A percentile compares a stretch with the other conserved stretches of the same genome.
phyloP scores from a whole-genome alignment of 2,113 vertebrate species.

The Bubalus kerabau region DNA sequence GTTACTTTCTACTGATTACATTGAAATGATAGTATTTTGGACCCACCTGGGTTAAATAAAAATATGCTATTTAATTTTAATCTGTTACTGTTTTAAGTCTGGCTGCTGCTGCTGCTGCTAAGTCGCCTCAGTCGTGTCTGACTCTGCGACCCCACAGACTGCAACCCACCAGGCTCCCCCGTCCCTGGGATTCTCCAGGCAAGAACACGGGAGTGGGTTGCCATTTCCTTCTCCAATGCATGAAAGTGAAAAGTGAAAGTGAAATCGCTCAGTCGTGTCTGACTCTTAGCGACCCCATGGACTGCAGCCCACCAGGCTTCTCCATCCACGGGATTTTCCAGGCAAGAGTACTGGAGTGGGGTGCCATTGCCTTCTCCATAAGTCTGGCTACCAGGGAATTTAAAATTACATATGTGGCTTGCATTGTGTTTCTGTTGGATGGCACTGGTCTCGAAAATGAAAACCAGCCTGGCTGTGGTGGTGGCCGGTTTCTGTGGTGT shows the following conservation, averaged over 20 bases:
- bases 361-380: background rate
- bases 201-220: too few relatives aligned
- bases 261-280: too few relatives aligned
- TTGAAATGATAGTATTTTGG: slow-evolving; percentile 59
- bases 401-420: background rate
- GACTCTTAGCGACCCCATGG: too few relatives aligned
- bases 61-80: slow-evolving; percentile 54
- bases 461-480: background rate
- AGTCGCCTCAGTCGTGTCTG: too few relatives aligned
- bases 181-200: too few relatives aligned
- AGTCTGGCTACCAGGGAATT: background rate
- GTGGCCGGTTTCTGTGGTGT: background rate
- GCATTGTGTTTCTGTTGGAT: background rate
- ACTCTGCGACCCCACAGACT: too few relatives aligned
- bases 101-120: background rate
- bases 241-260: too few relatives aligned
- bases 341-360: too few relatives aligned
- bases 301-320: too few relatives aligned
- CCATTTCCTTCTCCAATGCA: too few relatives aligned
- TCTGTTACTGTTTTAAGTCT: slow-evolving; percentile 17
- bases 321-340: too few relatives aligned
- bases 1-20: slow-evolving; percentile 48
- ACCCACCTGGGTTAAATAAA: slow-evolving; percentile 60
- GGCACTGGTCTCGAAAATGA: slow-evolving; percentile 7
- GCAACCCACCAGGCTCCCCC: too few relatives aligned